A percentile compares a stretch with the other conserved stretches of the same genome.
phyloP scores from a whole-genome alignment of 2,888 invertebrate species.

The Limnephilus rhombicus region DNA sequence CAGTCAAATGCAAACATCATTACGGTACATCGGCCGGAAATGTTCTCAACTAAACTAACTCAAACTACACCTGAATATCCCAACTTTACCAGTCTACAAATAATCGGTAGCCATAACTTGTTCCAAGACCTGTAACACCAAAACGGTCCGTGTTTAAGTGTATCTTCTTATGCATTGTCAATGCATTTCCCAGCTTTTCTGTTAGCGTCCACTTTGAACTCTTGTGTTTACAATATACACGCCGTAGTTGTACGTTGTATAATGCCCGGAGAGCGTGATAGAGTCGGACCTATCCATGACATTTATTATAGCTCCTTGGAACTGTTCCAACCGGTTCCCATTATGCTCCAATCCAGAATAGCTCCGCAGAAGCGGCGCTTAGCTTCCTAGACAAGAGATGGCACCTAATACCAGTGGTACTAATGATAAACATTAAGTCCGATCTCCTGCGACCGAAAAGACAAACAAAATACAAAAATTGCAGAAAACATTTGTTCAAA shows the following conservation, averaged over 20 bases:
- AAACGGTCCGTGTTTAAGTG: too few species aligned
- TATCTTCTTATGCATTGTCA: background rate
- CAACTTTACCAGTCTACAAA: too few species aligned
- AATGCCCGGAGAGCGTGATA: conserved; percentile 14
- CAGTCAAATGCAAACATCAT: too few species aligned
- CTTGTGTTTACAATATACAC: background rate
- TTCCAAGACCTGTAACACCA: too few species aligned
- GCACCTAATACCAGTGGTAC: background rate
- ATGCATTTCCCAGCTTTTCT: background rate
- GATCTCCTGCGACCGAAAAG: too few species aligned
- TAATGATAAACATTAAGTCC: background rate
- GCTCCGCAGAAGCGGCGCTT: conserved; percentile 13
- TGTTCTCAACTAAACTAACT: too few species aligned
- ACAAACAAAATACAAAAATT: too few species aligned
- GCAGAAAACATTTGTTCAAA: too few species aligned
- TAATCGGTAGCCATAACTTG: too few species aligned
- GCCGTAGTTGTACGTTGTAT: conserved; percentile 18
- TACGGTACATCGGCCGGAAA: too few species aligned
- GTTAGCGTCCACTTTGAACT: conserved; percentile 13
- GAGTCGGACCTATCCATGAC: conserved; percentile 28
- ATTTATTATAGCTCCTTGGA: conserved; percentile 53
- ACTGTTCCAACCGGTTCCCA: conserved; percentile 47
- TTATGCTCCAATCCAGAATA: conserved; percentile 53
- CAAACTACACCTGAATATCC: too few species aligned
- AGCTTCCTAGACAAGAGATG: background rate